Conservation (phyloP, 2,888 invertebrate genomes). For the Psylliodes chrysocephalus region DNA sequence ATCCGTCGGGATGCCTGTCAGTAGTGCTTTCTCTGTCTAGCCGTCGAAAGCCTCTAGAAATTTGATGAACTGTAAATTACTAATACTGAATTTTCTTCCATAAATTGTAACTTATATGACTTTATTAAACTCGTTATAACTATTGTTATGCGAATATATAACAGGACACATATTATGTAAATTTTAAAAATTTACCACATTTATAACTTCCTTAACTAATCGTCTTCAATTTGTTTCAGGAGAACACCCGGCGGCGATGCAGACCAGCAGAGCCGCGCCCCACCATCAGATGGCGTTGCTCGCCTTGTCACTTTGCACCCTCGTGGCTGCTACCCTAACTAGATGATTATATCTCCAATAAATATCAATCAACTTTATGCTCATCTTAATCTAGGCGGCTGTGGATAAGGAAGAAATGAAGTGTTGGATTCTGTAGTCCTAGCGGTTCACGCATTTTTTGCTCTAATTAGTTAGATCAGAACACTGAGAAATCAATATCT, state of each 20-base stretch:
- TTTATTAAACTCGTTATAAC: no score
- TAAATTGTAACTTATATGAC: no score
- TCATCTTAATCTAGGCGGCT: slow-evolving; percentile 37
- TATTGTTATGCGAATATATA: no score
- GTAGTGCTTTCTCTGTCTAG: no score
- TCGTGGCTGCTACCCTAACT: slow-evolving; percentile 53
- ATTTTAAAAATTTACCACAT: slow-evolving; percentile 27
- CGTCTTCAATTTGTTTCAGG: slow-evolving; percentile 67
- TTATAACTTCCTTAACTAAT: slow-evolving; percentile 44
- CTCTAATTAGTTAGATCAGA: no score
- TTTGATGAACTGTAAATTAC: no score
- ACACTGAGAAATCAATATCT: no score
- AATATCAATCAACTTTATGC: slow-evolving; percentile 49
- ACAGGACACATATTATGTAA: no score
- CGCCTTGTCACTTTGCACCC: slow-evolving; percentile 48
- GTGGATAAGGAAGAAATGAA: background rate
- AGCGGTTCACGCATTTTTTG: background rate
- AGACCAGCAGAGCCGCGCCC: slow-evolving; percentile 71
- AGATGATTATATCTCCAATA: slow-evolving; percentile 58
- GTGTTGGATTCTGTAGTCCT: background rate
- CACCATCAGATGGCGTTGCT: slow-evolving; percentile 54
- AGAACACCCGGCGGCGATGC: slow-evolving; percentile 89
- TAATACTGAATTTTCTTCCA: no score
- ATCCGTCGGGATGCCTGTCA: no score
- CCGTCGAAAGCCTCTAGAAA: no score